These are phyloP conservation scores for Anthophora plumipes DNA, from an alignment of 2,888 invertebrate genomes.

Conservation along the genomic window DNA sequence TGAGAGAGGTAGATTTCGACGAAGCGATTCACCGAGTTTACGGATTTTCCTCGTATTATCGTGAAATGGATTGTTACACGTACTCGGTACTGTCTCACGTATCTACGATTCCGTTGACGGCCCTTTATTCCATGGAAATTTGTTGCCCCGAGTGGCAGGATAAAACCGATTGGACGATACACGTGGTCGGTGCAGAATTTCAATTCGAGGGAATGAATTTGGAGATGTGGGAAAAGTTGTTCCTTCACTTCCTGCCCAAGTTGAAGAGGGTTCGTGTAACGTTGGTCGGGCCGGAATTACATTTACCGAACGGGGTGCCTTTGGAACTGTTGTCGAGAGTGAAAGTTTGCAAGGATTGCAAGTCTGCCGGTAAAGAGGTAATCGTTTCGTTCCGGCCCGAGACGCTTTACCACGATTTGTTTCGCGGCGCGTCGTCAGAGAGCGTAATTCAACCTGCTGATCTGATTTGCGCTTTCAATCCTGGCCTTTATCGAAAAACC, in stretches of 20 bases:
- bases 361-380: slow-evolving; percentile 65
- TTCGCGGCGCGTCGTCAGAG: slow-evolving; percentile 24
- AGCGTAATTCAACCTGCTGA: slow-evolving; percentile 73
- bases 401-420: slow-evolving; percentile 83
- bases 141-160: slow-evolving; percentile 76
- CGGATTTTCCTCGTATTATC: slow-evolving; percentile 84
- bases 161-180: slow-evolving; percentile 81
- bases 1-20: slow-evolving; percentile 85
- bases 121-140: slow-evolving; percentile 86
- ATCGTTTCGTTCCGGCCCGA: slow-evolving; percentile 74
- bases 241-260: slow-evolving; percentile 88
- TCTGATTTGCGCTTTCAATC: slow-evolving; percentile 89
- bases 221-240: slow-evolving; percentile 90
- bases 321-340: slow-evolving; percentile 86
- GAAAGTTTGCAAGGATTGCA: slow-evolving; percentile 75
- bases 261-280: slow-evolving; percentile 86
- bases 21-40: slow-evolving; percentile 85
- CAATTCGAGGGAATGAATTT: slow-evolving; percentile 90
- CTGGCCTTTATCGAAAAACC: slow-evolving; percentile 89
- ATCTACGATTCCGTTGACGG: slow-evolving; percentile 88
- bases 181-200: slow-evolving; percentile 89
- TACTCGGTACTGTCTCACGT: slow-evolving; percentile 88
- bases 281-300: slow-evolving; percentile 89
- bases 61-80: slow-evolving; percentile 86
- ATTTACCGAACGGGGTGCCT: slow-evolving; percentile 86